These are phyloP conservation scores for Aegypius monachus DNA, from an alignment of 2,113 vertebrate species.

Conservation along the genomic window DNA sequence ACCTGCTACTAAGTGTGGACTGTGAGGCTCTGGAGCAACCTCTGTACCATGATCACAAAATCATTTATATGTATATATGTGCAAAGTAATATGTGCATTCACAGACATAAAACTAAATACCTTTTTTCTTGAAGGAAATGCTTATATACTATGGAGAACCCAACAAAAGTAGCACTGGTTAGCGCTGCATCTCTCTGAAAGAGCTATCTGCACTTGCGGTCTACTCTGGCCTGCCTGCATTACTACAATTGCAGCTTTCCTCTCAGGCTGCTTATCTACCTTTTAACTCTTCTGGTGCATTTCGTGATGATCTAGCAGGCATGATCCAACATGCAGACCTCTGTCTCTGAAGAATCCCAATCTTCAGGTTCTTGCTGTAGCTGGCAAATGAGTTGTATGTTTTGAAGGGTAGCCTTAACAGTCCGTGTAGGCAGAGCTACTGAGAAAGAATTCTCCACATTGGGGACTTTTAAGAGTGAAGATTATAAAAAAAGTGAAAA, in stretches of 20 bases:
- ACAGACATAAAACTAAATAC: neutral
- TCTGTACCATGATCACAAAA: neutral
- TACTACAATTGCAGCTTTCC: neutral
- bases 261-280: neutral
- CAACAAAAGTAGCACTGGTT: neutral
- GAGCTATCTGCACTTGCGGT: fast-evolving
- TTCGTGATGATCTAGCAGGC: neutral
- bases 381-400: neutral
- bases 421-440: neutral
- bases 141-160: neutral
- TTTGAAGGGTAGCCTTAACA: neutral
- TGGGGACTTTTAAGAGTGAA: neutral
- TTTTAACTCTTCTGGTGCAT: neutral
- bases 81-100: neutral
- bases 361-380: neutral
- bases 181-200: neutral
- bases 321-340: neutral
- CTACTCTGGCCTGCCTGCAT: neutral
- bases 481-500: slow-evolving; percentile 3
- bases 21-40: neutral
- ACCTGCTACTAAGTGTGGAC: neutral
- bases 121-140: neutral
- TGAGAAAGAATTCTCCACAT: neutral
- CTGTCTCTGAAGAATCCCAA: neutral
- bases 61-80: neutral